These are phyloP conservation scores for Drosophila fulvimacula DNA, from an alignment of 2,888 invertebrate species.

Conservation along the genomic window DNA sequence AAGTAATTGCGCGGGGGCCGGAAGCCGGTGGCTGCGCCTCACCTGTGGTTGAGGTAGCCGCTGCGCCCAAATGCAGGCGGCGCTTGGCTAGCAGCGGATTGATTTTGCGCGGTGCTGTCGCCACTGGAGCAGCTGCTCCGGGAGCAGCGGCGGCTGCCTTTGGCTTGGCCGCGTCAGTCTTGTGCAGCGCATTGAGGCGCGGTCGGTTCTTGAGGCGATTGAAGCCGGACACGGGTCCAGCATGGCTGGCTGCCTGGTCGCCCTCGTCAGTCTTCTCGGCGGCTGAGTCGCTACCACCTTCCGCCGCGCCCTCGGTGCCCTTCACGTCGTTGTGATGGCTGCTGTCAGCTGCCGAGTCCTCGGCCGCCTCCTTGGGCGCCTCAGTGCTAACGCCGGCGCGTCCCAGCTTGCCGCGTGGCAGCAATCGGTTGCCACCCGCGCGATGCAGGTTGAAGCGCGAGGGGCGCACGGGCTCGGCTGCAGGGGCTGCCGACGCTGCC, in stretches of 20 bases:
- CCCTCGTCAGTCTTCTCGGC: conserved; percentile 60
- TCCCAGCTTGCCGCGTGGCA: conserved; percentile 81
- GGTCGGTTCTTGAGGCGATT: conserved; percentile 84
- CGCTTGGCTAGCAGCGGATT: conserved; percentile 84
- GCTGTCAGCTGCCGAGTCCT: conserved; percentile 79
- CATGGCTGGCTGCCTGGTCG: conserved; percentile 52
- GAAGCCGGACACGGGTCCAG: conserved; percentile 72
- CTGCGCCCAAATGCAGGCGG: conserved; percentile 82
- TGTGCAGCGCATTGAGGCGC: conserved; percentile 82
- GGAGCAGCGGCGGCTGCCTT: conserved; percentile 61
- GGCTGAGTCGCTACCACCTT: conserved; percentile 44
- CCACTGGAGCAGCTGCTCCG: conserved; percentile 33
- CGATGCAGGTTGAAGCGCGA: conserved; percentile 84
- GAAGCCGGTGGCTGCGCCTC: not conserved
- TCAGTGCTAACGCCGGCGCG: conserved; percentile 71
- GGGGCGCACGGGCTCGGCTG: conserved; percentile 67
- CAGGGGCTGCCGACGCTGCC: conserved; percentile 37
- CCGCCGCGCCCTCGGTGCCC: conserved; percentile 50
- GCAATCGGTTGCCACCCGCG: conserved; percentile 78
- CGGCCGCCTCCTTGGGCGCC: conserved; percentile 70
- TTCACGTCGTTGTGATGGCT: conserved; percentile 81
- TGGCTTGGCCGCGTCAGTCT: conserved; percentile 82
- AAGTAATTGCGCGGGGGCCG: not conserved
- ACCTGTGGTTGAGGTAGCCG: conserved; percentile 83
- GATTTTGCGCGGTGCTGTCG: conserved; percentile 80